Evolutionary conservation across 2,888 invertebrate genomes (phyloP).

Genomic region (Synanthedon vespiformis): DNA sequence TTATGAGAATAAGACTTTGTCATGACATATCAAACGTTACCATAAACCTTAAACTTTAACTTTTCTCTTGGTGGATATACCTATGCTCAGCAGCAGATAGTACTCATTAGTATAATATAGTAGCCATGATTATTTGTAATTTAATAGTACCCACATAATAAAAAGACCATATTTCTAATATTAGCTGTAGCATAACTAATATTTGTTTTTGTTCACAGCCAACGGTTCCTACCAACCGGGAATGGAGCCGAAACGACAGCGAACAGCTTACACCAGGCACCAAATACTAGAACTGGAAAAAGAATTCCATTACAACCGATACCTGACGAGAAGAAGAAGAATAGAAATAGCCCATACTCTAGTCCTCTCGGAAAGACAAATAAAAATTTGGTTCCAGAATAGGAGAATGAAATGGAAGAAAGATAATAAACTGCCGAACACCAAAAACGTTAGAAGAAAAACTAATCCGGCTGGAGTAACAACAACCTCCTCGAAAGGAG

Average conservation of each 20-base stretch:
- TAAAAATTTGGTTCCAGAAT: slow-evolving; percentile 91
- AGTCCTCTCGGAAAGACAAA: slow-evolving; percentile 89
- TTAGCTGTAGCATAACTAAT: background rate
- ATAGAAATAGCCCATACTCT: slow-evolving; percentile 98
- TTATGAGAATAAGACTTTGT: no score
- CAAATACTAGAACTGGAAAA: slow-evolving; percentile 98
- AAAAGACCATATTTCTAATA: no score
- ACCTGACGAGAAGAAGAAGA: slow-evolving; percentile 92
- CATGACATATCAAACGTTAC: no score
- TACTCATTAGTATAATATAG: no score
- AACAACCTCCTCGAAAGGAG: slow-evolving; percentile 64
- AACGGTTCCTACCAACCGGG: slow-evolving; percentile 90
- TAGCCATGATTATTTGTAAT: no score
- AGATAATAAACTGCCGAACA: slow-evolving; percentile 89
- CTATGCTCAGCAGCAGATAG: no score
- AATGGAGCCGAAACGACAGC: slow-evolving; percentile 95
- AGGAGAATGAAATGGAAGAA: slow-evolving; percentile 84
- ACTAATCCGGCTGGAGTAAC: slow-evolving; percentile 80
- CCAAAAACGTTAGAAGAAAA: slow-evolving; percentile 80
- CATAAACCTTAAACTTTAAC: no score
- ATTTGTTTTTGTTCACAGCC: slow-evolving; percentile 73
- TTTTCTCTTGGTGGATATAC: no score
- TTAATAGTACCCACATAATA: no score
- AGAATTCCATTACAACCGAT: slow-evolving; percentile 97
- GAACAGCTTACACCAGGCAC: slow-evolving; percentile 97